Percentiles rank a stretch among this genome's conserved stretches.
Evolutionary conservation across 2,888 invertebrate genomes (phyloP).

Genomic region (Conus canariensis): DNA sequence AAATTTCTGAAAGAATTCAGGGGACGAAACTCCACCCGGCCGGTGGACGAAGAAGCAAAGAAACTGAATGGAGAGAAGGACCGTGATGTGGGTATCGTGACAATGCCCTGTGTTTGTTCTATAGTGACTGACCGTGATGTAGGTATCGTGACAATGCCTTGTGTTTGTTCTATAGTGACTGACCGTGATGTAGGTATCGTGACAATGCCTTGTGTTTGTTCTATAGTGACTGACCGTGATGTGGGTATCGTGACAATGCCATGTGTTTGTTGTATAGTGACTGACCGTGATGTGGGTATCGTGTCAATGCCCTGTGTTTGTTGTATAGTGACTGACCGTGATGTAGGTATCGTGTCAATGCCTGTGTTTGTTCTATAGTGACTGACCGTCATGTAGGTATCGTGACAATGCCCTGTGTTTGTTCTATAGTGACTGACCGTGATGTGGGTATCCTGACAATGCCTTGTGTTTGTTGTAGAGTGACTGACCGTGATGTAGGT

Average conservation of each 20-base stretch:
- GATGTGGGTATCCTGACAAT: no score
- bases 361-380: neutral
- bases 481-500: no score
- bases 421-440: no score
- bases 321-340: no score
- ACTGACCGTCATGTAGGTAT: no score
- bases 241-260: neutral
- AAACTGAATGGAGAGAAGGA: constrained; percentile 56
- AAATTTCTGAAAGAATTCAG: constrained; percentile 76
- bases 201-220: neutral
- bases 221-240: neutral
- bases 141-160: neutral
- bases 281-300: neutral
- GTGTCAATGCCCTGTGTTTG: no score
- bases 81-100: constrained; percentile 50
- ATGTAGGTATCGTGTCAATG: constrained; percentile 9
- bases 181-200: constrained; percentile 23
- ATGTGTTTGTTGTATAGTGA: neutral
- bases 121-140: neutral
- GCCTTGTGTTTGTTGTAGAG: no score
- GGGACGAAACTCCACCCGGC: constrained; percentile 68
- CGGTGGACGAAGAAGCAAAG: constrained; percentile 67
- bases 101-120: neutral
- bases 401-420: no score
- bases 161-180: neutral